phyloP scores from a whole-genome alignment of 1,140 invertebrate genomes.

The Drosophila sp. region DNA sequence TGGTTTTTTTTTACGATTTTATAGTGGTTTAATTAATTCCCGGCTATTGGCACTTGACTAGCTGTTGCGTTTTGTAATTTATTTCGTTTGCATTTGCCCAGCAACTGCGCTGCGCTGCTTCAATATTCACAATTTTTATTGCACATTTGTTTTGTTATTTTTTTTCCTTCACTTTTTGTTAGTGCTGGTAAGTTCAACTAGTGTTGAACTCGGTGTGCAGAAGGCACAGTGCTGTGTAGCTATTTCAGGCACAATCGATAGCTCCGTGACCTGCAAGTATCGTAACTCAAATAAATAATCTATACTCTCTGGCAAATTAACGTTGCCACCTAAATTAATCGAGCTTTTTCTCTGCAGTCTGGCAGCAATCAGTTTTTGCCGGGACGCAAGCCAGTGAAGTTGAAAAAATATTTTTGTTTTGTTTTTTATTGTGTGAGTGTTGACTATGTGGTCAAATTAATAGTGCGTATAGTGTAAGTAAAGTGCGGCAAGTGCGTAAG shows the following conservation, averaged over 20 bases:
- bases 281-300: too few species aligned
- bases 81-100: slow-evolving; percentile 33
- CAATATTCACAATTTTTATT: slow-evolving; percentile 68
- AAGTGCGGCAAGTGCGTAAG: too few species aligned
- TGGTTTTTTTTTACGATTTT: slow-evolving; percentile 34
- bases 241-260: too few species aligned
- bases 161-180: slow-evolving; percentile 55
- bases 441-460: too few species aligned
- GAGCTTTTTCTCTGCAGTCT: not conserved
- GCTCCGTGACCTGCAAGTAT: too few species aligned
- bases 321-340: not conserved
- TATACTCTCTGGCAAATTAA: not conserved
- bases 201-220: not conserved
- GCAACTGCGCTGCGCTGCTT: slow-evolving; percentile 43
- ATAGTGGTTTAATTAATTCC: slow-evolving; percentile 1
- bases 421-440: not conserved
- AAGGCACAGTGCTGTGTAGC: not conserved
- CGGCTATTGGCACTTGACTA: slow-evolving; percentile 4
- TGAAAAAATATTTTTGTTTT: slow-evolving; percentile 9
- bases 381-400: not conserved
- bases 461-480: too few species aligned
- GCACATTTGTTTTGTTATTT: slow-evolving; percentile 79
- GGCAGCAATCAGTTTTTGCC: not conserved
- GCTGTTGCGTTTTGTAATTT: slow-evolving; percentile 26
- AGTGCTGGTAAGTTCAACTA: slow-evolving; percentile 5